phyloP scores from a whole-genome alignment of 2,113 vertebrate genomes.

The Engraulis encrasicolus region DNA sequence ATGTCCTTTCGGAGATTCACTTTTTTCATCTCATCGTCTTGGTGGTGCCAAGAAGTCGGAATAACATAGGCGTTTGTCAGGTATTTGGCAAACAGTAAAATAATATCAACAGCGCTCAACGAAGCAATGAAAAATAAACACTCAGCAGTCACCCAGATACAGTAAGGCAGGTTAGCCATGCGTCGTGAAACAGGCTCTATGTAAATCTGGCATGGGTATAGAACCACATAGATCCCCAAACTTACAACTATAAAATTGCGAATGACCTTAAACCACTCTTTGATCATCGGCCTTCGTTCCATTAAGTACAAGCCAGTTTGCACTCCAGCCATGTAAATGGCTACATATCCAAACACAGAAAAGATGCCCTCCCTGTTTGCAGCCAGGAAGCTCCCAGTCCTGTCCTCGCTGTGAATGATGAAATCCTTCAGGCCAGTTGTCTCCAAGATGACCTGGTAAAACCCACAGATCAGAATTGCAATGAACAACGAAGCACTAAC shows the following conservation, averaged over 20 bases:
- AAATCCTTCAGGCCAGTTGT: slow-evolving; percentile 81
- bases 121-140: slow-evolving; percentile 78
- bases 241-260: slow-evolving; percentile 62
- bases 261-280: slow-evolving; percentile 75
- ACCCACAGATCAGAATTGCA: slow-evolving; percentile 70
- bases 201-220: slow-evolving; percentile 71
- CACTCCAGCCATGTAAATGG: slow-evolving; percentile 88
- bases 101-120: slow-evolving; percentile 76
- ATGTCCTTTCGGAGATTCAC: slow-evolving; percentile 29
- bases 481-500: slow-evolving; percentile 75
- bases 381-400: slow-evolving; percentile 80
- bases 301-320: slow-evolving; percentile 85
- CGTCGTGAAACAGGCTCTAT: slow-evolving; percentile 86
- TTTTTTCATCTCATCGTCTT: slow-evolving; percentile 14
- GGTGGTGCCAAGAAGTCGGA: slow-evolving; percentile 80
- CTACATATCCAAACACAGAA: slow-evolving; percentile 85
- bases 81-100: slow-evolving; percentile 81
- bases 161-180: slow-evolving; percentile 88
- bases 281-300: slow-evolving; percentile 70
- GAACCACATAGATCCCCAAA: slow-evolving; percentile 63
- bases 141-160: slow-evolving; percentile 85
- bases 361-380: slow-evolving; percentile 93
- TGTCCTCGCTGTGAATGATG: slow-evolving; percentile 81
- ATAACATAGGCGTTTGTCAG: slow-evolving; percentile 71
- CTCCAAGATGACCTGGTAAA: slow-evolving; percentile 84